Evolutionary conservation across 2,888 invertebrate genomes (phyloP), one percentile per base, ranked within the genome.

Genomic region (Heteromurus nitidus): DNA sequence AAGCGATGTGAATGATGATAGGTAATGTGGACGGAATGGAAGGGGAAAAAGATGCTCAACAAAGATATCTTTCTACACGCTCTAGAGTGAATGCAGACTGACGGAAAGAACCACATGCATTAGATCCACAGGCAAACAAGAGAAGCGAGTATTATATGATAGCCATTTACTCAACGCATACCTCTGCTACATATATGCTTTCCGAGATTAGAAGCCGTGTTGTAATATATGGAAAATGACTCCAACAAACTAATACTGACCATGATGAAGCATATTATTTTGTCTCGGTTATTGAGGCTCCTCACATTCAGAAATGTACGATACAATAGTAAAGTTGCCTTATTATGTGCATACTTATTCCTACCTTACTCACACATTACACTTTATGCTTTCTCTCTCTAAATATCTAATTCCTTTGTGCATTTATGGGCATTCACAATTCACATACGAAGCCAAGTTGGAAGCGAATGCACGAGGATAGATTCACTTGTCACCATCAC

Each of bases 401-500:
- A n/a, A n/a, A n/a, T n/a, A n/a, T n/a, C n/a, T n/a, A n/a, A n/a
- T n/a, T n/a, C n/a, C n/a, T n/a, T n/a, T n/a, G n/a, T n/a, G n/a
- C n/a, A n/a, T n/a, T n/a, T n/a, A n/a, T n/a, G n/a, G n/a, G n/a
- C n/a, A n/a, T n/a, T n/a, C n/a, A n/a, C n/a, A n/a, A n/a, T n/a
- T n/a, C n/a, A n/a, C n/a, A n/a, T n/a, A n/a, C n/a, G n/a, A n/a
- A n/a, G n/a, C n/a, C n/a, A n/a, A n/a, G n/a, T n/a, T n/a, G n/a
- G n/a, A n/a, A n/a, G n/a, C n/a, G n/a, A n/a, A n/a, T n/a, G n/a
- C n/a, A n/a, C n/a, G n/a, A n/a, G n/a, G n/a, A 67, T 67, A 58
- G 65, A 55, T 58, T 75, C 67, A 75, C 67, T 75, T 75, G 67
- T 58, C 67, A 67, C 67, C 75, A 20, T 53, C 55, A n/a, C 24